Base-by-base conservation (phyloP, 2,888 invertebrate genomes). In the Augiades crinisus region DNA sequence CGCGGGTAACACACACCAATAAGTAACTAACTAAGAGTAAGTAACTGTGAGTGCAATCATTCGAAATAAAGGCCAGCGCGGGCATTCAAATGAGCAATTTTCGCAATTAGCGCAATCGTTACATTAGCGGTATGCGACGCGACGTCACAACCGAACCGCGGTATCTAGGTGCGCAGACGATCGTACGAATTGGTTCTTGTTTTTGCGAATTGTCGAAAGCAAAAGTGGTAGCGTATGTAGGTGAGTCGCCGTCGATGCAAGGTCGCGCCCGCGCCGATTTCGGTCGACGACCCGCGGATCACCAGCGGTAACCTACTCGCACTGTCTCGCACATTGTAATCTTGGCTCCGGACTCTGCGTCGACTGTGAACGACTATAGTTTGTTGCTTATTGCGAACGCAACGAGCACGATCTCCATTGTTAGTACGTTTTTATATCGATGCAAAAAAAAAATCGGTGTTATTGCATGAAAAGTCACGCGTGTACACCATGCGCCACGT, bases 181-280 rank as follows among this genome's bases (percentile, higher is more conserved):
- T 43, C 21, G 22, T 22, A n/a, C 12, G 30, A 3, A 27, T 24
- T 7, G 27, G 17, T 4, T 31, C 34, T 40, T 17, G 40, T 85
- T 86, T 88, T 87, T 84, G 86, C 85, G 79, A 78, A 81, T 78
- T 79, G 75, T 72, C 84, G 88, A 88, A 88, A 89, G 88, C 81
- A 89, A 89, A 85, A 88, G 88, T 88, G 81, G 81, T 68, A 75
- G 77, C 78, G 84, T 84, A 86, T 86, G 88, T 87, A 87, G 88
- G 87, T 87, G 85, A 88, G 81, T 72, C 78, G 68, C 75, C 74
- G 72, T 36, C 76, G 79, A 59, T 71, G 82, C 90, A 87, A 82
- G 87, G 90, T 88, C 90, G 86, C 81, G 82, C 79, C 78, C 83
- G 84, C 79, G 88, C 85, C 87, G 81, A 84, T 79, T 83, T 74